These are phyloP conservation scores for Polietes domitor DNA, from an alignment of 2,888 invertebrate genomes.

Conservation along the genomic window DNA sequence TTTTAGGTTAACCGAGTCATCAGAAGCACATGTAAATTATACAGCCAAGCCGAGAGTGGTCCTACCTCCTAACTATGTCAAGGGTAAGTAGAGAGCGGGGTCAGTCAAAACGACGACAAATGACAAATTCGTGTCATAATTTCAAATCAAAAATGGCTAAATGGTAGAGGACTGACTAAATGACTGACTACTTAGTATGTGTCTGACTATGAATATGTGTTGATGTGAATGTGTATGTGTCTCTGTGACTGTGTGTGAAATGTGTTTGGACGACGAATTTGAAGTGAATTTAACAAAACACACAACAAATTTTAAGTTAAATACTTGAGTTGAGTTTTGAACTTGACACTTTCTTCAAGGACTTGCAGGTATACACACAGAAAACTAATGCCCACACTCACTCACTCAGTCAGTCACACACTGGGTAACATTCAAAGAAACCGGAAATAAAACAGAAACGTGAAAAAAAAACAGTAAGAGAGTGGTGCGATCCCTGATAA, in stretches of 20 bases:
- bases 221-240: background rate
- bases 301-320: background rate
- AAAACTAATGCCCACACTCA: conserved; percentile 36
- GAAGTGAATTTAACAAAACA: background rate
- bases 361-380: conserved; percentile 13
- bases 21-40: conserved; percentile 83
- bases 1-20: conserved; percentile 79
- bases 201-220: background rate
- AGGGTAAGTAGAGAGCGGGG: conserved; percentile 84
- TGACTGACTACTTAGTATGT: background rate
- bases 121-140: background rate
- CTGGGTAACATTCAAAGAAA: background rate
- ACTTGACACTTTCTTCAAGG: conserved; percentile 63
- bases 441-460: conserved; percentile 6
- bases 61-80: conserved; percentile 88
- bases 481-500: conserved; percentile 64
- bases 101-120: background rate
- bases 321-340: conserved; percentile 41
- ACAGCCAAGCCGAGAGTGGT: conserved; percentile 86
- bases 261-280: background rate
- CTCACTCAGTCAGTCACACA: conserved; percentile 12
- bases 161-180: too few species aligned
- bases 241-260: too few species aligned
- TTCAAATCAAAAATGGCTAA: background rate
- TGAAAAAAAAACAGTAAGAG: conserved; percentile 32